Percentiles rank a stretch among this genome's conserved stretches.
These are phyloP conservation scores for Psophia crepitans DNA, from an alignment of 2,113 vertebrate species.

Conservation along the genomic window DNA sequence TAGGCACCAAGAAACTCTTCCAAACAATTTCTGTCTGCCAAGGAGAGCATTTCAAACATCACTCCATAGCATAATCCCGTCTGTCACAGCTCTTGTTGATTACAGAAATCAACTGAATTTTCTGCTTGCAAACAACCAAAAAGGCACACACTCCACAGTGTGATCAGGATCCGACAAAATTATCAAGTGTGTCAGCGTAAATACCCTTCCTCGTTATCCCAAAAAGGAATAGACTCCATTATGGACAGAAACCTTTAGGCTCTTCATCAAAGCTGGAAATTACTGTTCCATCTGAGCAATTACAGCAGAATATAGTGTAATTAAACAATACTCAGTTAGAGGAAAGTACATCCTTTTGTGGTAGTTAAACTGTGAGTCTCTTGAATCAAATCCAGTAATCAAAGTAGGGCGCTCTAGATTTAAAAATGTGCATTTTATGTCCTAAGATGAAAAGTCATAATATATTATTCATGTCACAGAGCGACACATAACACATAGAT, in stretches of 20 bases:
- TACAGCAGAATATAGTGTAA: background rate
- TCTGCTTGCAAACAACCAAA: background rate
- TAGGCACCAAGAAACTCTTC: background rate
- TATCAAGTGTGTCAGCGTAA: background rate
- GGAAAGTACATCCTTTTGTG: background rate
- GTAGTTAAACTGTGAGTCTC: background rate
- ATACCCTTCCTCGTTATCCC: background rate
- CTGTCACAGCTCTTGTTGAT: constrained; percentile 3
- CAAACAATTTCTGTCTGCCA: constrained; percentile 21
- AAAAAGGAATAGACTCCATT: background rate
- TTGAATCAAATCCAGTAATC: background rate
- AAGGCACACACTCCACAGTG: background rate
- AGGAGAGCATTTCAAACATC: constrained; percentile 17
- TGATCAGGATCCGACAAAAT: background rate
- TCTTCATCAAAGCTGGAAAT: background rate
- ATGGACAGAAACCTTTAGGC: background rate
- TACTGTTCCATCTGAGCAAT: background rate
- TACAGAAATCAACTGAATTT: background rate
- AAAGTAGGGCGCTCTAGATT: background rate
- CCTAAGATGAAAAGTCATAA: background rate
- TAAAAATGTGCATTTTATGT: background rate
- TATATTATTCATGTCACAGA: background rate
- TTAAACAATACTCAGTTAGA: background rate
- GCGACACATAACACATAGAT: background rate
- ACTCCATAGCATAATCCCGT: background rate